Conservation (phyloP, 1,140 invertebrate species). For the Dysdera silvatica region DNA sequence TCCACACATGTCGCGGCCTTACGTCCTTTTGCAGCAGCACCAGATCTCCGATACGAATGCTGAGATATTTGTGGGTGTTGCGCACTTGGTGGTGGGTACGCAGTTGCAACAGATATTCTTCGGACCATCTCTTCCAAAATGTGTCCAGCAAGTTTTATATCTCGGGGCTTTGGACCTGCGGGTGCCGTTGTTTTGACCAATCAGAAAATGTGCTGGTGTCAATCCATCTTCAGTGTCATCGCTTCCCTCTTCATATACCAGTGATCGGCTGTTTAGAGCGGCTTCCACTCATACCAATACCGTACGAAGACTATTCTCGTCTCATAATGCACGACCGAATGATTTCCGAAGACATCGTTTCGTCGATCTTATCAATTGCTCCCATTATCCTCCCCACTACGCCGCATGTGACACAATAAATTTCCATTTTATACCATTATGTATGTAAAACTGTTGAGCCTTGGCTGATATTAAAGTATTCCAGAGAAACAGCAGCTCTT, state of each 20-base stretch:
- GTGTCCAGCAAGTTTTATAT: neutral
- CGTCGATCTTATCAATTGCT: neutral
- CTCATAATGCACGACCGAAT: neutral
- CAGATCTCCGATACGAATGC: neutral
- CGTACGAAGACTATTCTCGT: neutral
- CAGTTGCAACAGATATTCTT: neutral
- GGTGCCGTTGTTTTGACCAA: neutral
- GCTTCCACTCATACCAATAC: neutral
- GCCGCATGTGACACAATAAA: neutral
- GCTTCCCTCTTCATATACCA: neutral
- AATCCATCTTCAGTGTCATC: neutral
- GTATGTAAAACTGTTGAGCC: too few species aligned
- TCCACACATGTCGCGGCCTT: neutral
- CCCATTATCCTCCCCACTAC: neutral
- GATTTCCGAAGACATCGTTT: neutral
- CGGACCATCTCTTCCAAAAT: conserved; percentile 6
- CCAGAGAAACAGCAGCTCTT: neutral
- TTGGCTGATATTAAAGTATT: too few species aligned
- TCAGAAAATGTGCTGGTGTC: neutral
- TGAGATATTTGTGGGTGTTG: neutral
- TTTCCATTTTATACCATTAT: too few species aligned
- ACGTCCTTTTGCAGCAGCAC: conserved; percentile 4
- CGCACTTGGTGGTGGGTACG: neutral
- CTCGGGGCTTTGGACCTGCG: too few species aligned
- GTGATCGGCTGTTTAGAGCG: neutral